Evolutionary conservation across 1,140 invertebrate species (phyloP), one percentile per base, ranked within the genome.

Genomic region (Euglossa dilemma): DNA sequence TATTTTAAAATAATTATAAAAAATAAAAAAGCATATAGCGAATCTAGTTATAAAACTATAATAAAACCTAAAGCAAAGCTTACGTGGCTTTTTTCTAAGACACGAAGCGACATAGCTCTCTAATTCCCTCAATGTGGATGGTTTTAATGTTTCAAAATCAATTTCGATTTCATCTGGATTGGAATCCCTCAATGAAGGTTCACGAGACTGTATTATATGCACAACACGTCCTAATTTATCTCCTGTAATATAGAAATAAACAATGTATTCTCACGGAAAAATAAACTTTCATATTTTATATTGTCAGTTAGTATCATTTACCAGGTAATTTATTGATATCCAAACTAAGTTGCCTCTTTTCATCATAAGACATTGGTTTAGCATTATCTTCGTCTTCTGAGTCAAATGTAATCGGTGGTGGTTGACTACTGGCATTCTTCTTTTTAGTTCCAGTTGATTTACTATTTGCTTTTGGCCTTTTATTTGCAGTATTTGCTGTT

Each of bases 161-260:
- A 99, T 99, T 96, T 99, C 99, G 88, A 99, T 99, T 95, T 99
- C 99, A 95, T 99, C 99, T 52, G 99, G 99, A 96, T 99, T 99
- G 8, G 99, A 99, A 95, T 99, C 99, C 92, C 99, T 96, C 86
- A 99, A 95, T 84, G 98, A 99, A 80, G 99, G 98, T 93, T 99
- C 99, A 92, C 99, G 95, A 79, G 97, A 98, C 94, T 99, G 99
- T 93, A 99, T 99, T 92, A 99, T 99, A 94, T 99, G 98, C 79
- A 99, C 99, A 91, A 99, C 99, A 93, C 98, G 96, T 78, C 99
- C 98, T 87, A 99, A 96, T 95, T 99, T 99, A 94, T 99, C 99
- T 93, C 98, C 98, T 98, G 91, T 75, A 95, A 95, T 92, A 91
- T 84, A 87, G 84, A 63, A 88, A 70, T 77, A 85, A 81, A 57